These are phyloP conservation scores for Scaptomyza pallida DNA, from an alignment of 1,140 invertebrate genomes.

Conservation along the genomic window DNA sequence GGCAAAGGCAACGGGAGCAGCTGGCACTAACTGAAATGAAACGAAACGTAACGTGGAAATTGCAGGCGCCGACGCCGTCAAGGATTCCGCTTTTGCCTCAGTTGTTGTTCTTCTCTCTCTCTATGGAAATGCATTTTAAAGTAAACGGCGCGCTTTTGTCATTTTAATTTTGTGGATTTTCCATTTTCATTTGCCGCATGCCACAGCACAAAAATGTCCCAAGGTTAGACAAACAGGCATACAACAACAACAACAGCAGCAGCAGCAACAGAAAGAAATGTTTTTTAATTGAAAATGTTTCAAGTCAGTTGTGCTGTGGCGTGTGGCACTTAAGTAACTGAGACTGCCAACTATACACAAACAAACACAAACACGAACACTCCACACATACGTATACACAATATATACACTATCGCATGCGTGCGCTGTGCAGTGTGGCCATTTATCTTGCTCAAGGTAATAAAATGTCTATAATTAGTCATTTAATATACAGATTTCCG, in stretches of 20 bases:
- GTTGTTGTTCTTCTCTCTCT: slow-evolving; percentile 15
- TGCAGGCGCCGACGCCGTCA: slow-evolving; percentile 39
- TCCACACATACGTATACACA: background rate
- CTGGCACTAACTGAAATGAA: slow-evolving; percentile 78
- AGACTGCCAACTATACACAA: slow-evolving; percentile 27
- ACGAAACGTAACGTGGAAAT: slow-evolving; percentile 75
- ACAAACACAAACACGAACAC: background rate
- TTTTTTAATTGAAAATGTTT: slow-evolving; percentile 80
- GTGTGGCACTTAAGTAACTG: slow-evolving; percentile 46
- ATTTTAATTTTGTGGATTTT: slow-evolving; percentile 82
- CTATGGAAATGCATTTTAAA: slow-evolving; percentile 76
- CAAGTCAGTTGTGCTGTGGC: slow-evolving; percentile 41
- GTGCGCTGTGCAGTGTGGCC: slow-evolving; percentile 49
- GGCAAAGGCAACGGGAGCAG: slow-evolving; percentile 59
- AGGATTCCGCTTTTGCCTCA: slow-evolving; percentile 2
- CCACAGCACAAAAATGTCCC: slow-evolving; percentile 43
- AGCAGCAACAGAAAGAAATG: slow-evolving; percentile 29
- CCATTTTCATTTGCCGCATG: slow-evolving; percentile 57
- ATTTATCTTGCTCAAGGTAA: slow-evolving; percentile 82
- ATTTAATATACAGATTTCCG: slow-evolving; percentile 83
- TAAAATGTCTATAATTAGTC: slow-evolving; percentile 83
- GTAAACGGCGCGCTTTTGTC: slow-evolving; percentile 77
- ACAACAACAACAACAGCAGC: too few species aligned
- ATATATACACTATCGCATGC: background rate
- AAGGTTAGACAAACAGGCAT: slow-evolving; percentile 64